Percentiles rank a stretch among this genome's conserved stretches.
Evolutionary conservation across 1,140 invertebrate species (phyloP).

Genomic region (Sminthurides bifidus): DNA sequence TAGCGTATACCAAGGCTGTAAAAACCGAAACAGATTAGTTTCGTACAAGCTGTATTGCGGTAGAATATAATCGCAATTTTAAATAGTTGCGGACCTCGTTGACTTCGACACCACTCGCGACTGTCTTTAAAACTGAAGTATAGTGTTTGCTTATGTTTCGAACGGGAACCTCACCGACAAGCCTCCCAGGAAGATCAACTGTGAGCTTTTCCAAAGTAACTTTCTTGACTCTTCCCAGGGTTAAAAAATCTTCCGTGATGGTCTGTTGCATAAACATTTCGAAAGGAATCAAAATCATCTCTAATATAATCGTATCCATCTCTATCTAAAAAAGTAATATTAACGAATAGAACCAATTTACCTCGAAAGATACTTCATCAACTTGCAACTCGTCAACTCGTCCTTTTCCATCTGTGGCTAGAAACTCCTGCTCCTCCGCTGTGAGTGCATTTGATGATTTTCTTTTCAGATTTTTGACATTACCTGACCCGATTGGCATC

Average conservation of each 20-base stretch:
- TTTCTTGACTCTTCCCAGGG: background rate
- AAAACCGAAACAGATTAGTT: background rate
- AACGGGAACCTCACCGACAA: background rate
- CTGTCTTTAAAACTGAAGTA: background rate
- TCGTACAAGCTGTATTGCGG: background rate
- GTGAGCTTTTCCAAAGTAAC: background rate
- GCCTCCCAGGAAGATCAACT: background rate
- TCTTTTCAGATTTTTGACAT: too few species aligned
- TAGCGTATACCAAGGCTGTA: conserved; percentile 35
- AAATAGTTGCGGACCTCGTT: background rate
- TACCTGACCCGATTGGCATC: too few species aligned
- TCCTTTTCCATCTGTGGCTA: background rate
- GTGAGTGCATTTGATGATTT: background rate
- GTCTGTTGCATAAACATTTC: too few species aligned
- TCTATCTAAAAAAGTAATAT: background rate
- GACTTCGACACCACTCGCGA: background rate
- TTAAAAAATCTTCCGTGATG: background rate
- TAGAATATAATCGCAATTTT: background rate
- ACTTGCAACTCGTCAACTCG: background rate
- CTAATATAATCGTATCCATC: background rate
- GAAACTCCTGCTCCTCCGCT: background rate
- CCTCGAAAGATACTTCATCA: background rate
- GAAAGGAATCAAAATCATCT: background rate
- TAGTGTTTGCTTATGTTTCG: background rate
- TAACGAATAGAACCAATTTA: background rate